A percentile compares a stretch with the other conserved stretches of the same genome.
phyloP scores from a whole-genome alignment of 2,888 invertebrate genomes.

The Leucania comma region DNA sequence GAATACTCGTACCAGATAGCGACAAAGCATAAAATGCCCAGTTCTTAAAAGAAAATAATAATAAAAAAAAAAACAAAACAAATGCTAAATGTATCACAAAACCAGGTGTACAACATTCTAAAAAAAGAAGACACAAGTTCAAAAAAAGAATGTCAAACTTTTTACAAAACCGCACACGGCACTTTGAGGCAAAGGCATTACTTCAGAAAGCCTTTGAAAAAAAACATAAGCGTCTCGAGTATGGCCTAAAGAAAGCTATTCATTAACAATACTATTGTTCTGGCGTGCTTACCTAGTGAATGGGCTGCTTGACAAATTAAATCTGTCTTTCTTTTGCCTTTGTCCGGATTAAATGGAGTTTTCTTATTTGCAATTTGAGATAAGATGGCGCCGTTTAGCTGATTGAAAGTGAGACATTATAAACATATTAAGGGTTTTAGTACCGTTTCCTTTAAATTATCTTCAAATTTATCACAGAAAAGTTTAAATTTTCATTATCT shows the following conservation, averaged over 20 bases:
- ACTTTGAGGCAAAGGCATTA: slow-evolving; percentile 53
- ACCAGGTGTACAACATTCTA: slow-evolving; percentile 13
- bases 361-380: slow-evolving; percentile 63
- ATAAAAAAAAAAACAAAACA: slow-evolving; percentile 4
- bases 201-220: slow-evolving; percentile 30
- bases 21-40: neutral
- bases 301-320: slow-evolving; percentile 69
- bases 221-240: slow-evolving; percentile 51
- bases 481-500: neutral
- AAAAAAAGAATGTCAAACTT: slow-evolving; percentile 49
- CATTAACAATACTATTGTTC: slow-evolving; percentile 67
- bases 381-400: slow-evolving; percentile 31
- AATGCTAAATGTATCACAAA: neutral
- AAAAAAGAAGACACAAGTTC: slow-evolving; percentile 37
- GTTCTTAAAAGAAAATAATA: too few relatives aligned
- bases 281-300: slow-evolving; percentile 50
- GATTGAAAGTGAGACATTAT: slow-evolving; percentile 51
- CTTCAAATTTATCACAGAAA: neutral
- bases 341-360: slow-evolving; percentile 67
- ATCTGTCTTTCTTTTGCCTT: slow-evolving; percentile 62
- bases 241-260: slow-evolving; percentile 57
- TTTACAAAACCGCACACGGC: slow-evolving; percentile 33
- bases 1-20: too few relatives aligned
- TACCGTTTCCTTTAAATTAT: neutral
- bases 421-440: slow-evolving; percentile 22